Conservation (phyloP, 2,888 invertebrate genomes). For the Drosophila mimica region DNA sequence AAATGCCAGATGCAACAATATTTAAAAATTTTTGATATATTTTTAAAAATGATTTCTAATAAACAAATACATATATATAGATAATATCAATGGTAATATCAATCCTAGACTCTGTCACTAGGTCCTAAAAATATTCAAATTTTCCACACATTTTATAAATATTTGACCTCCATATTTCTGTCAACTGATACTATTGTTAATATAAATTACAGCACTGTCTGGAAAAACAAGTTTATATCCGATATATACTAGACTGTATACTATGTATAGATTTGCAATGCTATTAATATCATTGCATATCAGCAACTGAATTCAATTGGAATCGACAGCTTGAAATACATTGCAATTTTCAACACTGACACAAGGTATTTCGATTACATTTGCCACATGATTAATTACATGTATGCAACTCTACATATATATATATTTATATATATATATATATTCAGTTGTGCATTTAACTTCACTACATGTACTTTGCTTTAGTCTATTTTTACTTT, state of each 20-base stretch:
- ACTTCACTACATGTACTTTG: not conserved
- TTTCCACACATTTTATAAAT: not conserved
- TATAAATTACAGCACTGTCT: not conserved
- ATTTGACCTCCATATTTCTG: not conserved
- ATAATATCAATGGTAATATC: not conserved
- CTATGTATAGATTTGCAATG: not conserved
- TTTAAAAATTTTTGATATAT: not conserved
- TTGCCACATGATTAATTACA: slow-evolving; percentile 47
- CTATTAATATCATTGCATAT: not conserved
- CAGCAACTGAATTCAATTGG: slow-evolving; percentile 4
- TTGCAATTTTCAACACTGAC: slow-evolving; percentile 18
- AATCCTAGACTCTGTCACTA: not conserved
- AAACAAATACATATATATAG: not conserved
- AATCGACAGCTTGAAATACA: slow-evolving; percentile 19
- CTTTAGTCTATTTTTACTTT: slow-evolving; percentile 32
- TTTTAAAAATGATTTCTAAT: not conserved
- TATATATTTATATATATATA: not conserved
- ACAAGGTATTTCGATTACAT: slow-evolving; percentile 40
- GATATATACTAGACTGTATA: not conserved
- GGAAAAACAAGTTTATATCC: slow-evolving; percentile 3
- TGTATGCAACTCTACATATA: slow-evolving; percentile 8
- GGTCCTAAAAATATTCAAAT: not conserved
- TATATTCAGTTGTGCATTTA: slow-evolving; percentile 15
- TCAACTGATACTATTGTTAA: not conserved
- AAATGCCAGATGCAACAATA: not conserved